Evolutionary conservation across 2,797 vertebrate genomes (phyloP).

Genomic region (Enteromius trimaculatus): DNA sequence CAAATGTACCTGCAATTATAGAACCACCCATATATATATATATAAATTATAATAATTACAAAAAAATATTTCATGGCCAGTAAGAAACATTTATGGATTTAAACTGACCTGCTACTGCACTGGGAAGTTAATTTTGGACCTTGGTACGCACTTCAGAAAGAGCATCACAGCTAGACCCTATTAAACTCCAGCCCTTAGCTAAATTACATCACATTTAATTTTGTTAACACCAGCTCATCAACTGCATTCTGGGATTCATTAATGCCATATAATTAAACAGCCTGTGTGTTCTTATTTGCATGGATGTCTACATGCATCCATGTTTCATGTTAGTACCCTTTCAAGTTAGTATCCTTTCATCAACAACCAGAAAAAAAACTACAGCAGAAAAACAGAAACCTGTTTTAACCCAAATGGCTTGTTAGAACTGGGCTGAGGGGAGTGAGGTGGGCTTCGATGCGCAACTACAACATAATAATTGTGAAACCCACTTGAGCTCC

Average conservation of each 20-base stretch:
- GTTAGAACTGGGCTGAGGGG: not conserved
- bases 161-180: not conserved
- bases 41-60: too few relatives aligned
- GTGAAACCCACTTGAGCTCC: slow-evolving; percentile 46
- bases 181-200: not conserved
- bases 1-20: too few relatives aligned
- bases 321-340: slow-evolving; percentile 17
- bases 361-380: not conserved
- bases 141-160: not conserved
- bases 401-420: slow-evolving; percentile 2
- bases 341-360: slow-evolving; percentile 17
- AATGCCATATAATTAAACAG: slow-evolving; percentile 21
- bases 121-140: not conserved
- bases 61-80: not conserved
- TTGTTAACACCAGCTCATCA: slow-evolving; percentile 23
- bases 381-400: slow-evolving; percentile 15
- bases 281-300: slow-evolving; percentile 1
- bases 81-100: not conserved
- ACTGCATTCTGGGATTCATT: slow-evolving; percentile 33
- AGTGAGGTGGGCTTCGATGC: slow-evolving; percentile 4
- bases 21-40: not conserved
- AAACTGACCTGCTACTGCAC: not conserved
- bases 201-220: slow-evolving; percentile 22
- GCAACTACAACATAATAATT: slow-evolving; percentile 17
- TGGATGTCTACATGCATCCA: slow-evolving; percentile 27